Conservation (phyloP, 2,797 vertebrate genomes). For the Brachyrhaphis roseni region DNA sequence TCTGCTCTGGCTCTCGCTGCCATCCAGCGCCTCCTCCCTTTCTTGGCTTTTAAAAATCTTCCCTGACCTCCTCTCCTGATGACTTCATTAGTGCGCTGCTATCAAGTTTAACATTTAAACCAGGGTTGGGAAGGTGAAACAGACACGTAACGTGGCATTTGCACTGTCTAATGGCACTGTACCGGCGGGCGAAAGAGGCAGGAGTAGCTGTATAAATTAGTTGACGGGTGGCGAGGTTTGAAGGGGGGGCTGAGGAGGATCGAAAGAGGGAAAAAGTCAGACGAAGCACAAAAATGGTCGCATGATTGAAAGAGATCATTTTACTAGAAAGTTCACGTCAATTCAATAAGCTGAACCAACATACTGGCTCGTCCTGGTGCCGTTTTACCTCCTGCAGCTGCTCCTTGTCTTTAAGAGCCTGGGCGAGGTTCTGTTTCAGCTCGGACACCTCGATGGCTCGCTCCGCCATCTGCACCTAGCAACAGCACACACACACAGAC, state of each 20-base stretch:
- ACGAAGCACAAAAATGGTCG: constrained; percentile 12
- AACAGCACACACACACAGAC: background rate
- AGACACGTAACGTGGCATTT: constrained; percentile 81
- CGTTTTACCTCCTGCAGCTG: constrained; percentile 77
- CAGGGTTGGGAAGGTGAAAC: constrained; percentile 78
- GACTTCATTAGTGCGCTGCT: constrained; percentile 81
- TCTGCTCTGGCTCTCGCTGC: constrained; percentile 41
- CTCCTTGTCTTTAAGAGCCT: constrained; percentile 86
- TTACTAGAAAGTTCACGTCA: constrained; percentile 12
- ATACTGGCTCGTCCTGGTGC: background rate
- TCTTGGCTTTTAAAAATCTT: constrained; percentile 24
- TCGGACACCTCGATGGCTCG: constrained; percentile 88
- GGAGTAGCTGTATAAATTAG: constrained; percentile 74
- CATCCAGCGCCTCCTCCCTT: constrained; percentile 21
- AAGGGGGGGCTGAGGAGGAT: constrained; percentile 14
- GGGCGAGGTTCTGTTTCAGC: constrained; percentile 84
- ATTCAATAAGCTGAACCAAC: background rate
- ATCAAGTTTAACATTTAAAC: constrained; percentile 84
- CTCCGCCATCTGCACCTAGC: constrained; percentile 87
- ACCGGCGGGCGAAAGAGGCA: constrained; percentile 41
- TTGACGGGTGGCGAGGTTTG: background rate
- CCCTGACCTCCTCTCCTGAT: constrained; percentile 61
- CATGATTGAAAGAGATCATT: constrained; percentile 25
- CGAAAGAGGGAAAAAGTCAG: constrained; percentile 21
- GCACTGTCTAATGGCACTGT: constrained; percentile 74